These are phyloP conservation scores for Litocranius walleri DNA, from an alignment of 2,113 vertebrate species.

Conservation along the genomic window DNA sequence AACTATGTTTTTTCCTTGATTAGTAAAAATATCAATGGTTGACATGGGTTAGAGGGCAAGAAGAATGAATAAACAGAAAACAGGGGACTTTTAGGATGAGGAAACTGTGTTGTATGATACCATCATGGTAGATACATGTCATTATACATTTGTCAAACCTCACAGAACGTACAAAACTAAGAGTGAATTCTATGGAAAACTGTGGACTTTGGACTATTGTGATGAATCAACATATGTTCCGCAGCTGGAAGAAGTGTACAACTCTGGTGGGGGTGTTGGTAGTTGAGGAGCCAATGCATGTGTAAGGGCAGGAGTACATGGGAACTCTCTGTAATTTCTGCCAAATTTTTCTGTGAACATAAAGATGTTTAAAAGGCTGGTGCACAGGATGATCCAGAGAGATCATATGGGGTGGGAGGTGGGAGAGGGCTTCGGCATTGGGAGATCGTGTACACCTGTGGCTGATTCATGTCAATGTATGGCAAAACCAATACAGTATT, in stretches of 20 bases:
- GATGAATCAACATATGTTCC: not conserved
- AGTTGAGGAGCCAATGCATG: rapidly evolving
- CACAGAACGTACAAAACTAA: no score
- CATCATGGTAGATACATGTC: no score
- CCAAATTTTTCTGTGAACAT: not conserved
- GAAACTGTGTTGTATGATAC: not conserved
- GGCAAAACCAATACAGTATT: no score
- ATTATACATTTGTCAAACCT: not conserved
- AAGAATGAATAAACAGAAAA: not conserved
- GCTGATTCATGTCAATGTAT: no score
- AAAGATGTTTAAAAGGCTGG: not conserved
- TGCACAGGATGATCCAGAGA: no score
- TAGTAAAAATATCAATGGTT: not conserved
- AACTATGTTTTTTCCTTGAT: not conserved
- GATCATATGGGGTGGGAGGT: no score
- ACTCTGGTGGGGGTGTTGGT: not conserved
- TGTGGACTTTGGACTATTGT: not conserved
- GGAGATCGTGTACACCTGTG: no score
- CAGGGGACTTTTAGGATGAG: not conserved
- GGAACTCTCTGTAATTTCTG: not conserved
- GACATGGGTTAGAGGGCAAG: not conserved
- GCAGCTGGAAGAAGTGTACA: not conserved
- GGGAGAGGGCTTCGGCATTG: no score
- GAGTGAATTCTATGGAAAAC: not conserved
- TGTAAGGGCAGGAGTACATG: not conserved